Evolutionary conservation across 2,113 vertebrate genomes (phyloP), one percentile per base, ranked within the genome.

Genomic region (Todiramphus saurophagus): DNA sequence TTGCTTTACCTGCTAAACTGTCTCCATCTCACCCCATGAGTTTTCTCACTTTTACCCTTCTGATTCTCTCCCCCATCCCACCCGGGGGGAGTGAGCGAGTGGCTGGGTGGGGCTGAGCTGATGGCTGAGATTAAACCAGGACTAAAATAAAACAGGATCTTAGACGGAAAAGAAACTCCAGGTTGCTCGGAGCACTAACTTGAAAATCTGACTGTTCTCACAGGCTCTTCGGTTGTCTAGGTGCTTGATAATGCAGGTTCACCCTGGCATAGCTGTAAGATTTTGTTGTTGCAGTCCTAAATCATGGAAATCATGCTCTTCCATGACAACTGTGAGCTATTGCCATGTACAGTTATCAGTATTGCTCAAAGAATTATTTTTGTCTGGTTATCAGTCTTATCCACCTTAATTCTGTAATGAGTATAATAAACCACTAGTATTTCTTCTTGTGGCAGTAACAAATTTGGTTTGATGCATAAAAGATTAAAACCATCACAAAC

Each of bases 391-490:
- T 95, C 70, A 91, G 62, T 93, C 83, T 93, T 79, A 78, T 10
- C 56, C 60, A 86, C 63, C 82, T 91, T 90, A 86, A 89, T 76
- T 62, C 56, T 60, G 8, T 75, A 95, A 90, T 74, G 48, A 93
- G 81, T 78, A 53, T 73, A 94, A 90, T 94, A 94, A 94, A 94
- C 33, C 86, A 89, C 67, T 67, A 85, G 11, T 10, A 76, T 87
- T 93, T 90, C 73, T 82, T 89, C 72, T 86, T 37, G 60, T 81
- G 75, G 28, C 74, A 83, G 39, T 48, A 90, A 72, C 25, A 94
- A 83, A 95, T 86, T 41, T 9, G 5, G 19, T 90, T 89, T 83
- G 81, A 88, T 60, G 33, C 66, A 75, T 62, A 79, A 90, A 95
- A 80, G 31, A 88, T 88, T 77, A 62, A 74, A 80, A 85, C 9